A percentile compares a stretch with the other conserved stretches of the same genome.
phyloP scores from a whole-genome alignment of 2,113 vertebrate genomes.

The Trochalopteron elliotii region DNA sequence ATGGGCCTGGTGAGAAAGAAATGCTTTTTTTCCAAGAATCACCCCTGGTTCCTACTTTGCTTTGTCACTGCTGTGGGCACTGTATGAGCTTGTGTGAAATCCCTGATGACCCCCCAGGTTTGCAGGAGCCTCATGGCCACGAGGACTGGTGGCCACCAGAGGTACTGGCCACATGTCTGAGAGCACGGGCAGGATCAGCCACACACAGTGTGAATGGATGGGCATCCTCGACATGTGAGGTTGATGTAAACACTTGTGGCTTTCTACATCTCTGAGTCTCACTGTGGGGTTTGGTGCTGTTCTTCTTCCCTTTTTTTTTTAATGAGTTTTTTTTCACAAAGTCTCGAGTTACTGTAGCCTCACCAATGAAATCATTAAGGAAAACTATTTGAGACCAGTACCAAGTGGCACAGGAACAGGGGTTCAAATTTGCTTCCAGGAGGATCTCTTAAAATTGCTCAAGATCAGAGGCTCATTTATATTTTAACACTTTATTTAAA shows the following conservation, averaged over 20 bases:
- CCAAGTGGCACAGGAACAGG: neutral
- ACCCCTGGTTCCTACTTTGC: neutral
- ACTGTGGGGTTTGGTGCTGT: neutral
- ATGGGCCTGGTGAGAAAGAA: neutral
- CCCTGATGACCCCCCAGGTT: neutral
- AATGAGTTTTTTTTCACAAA: neutral
- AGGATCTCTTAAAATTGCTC: neutral
- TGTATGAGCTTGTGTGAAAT: neutral
- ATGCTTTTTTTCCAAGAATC: neutral
- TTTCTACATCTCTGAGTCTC: neutral
- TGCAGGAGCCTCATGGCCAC: neutral
- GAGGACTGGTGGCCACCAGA: neutral
- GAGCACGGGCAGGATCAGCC: neutral
- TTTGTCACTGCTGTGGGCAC: neutral
- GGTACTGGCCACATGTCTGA: rapidly evolving
- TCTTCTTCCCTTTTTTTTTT: neutral
- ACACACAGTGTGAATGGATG: rapidly evolving
- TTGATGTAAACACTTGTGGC: neutral
- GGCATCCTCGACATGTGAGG: neutral
- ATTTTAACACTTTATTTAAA: neutral
- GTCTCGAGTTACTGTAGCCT: neutral
- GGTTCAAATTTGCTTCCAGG: neutral
- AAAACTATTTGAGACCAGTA: neutral
- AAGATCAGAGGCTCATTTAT: neutral
- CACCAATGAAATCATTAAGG: neutral